These are phyloP conservation scores for Sthenelais limicola DNA, from an alignment of 2,888 invertebrate genomes.

Conservation along the genomic window DNA sequence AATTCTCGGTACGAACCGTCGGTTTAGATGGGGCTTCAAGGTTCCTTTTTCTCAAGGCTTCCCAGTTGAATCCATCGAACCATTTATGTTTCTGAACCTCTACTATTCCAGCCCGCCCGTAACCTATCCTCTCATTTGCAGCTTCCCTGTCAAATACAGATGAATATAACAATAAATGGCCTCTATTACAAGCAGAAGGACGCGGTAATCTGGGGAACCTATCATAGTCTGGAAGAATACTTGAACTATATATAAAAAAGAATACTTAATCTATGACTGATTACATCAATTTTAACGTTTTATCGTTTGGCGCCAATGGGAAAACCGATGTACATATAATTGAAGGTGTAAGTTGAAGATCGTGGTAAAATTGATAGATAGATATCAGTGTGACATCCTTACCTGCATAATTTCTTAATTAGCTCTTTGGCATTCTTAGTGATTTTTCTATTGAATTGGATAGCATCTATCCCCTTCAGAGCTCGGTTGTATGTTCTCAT, in stretches of 20 bases:
- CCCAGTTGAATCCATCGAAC: conserved; percentile 99
- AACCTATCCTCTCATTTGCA: conserved; percentile 95
- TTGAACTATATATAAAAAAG: too few relatives aligned
- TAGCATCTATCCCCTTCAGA: conserved; percentile 96
- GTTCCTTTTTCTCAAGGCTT: conserved; percentile 88
- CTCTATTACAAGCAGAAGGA: too few relatives aligned
- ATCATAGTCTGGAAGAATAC: too few relatives aligned
- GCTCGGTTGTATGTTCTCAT: conserved; percentile 99
- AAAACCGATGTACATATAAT: too few relatives aligned
- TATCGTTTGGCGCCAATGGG: too few relatives aligned
- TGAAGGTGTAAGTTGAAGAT: neutral
- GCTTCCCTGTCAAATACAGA: conserved; percentile 88
- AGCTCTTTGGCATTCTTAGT: conserved; percentile 94
- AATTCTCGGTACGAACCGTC: conserved; percentile 78
- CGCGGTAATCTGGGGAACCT: too few relatives aligned
- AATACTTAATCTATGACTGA: too few relatives aligned
- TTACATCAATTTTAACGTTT: too few relatives aligned
- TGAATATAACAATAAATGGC: too few relatives aligned
- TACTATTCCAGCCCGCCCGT: conserved; percentile 95
- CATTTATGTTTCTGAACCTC: conserved; percentile 99
- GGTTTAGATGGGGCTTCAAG: conserved; percentile 94
- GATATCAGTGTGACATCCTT: conserved; percentile 54
- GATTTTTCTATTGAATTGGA: conserved; percentile 96
- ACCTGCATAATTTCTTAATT: conserved; percentile 73
- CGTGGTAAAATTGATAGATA: neutral